These are phyloP conservation scores for Propithecus coquereli DNA, from an alignment of 2,113 vertebrate species.

Conservation along the genomic window DNA sequence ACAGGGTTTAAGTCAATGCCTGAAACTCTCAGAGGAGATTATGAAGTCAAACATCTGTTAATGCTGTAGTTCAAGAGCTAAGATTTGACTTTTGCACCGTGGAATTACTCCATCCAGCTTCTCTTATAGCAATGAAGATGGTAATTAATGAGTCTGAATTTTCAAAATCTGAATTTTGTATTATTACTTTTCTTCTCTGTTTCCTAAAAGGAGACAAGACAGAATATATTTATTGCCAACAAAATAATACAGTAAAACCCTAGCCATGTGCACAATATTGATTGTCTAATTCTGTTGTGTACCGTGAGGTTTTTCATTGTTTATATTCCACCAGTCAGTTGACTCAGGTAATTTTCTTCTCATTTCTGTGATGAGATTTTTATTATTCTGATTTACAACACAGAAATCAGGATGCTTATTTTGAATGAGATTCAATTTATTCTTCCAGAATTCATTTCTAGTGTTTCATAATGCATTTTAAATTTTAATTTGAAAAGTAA, in stretches of 20 bases:
- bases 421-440: conserved; percentile 49
- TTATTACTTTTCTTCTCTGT: not conserved
- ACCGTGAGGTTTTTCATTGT: not conserved
- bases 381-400: conserved; percentile 61
- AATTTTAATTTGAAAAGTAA: conserved; percentile 52
- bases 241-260: not conserved
- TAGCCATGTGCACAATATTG: not conserved
- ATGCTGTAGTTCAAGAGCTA: not conserved
- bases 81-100: not conserved
- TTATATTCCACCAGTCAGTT: conserved; percentile 25
- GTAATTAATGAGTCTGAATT: not conserved
- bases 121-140: not conserved
- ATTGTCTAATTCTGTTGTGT: not conserved
- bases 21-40: not conserved
- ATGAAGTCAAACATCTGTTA: not conserved
- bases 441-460: conserved; percentile 49
- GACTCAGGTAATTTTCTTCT: conserved; percentile 58
- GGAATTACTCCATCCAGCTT: not conserved
- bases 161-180: not conserved
- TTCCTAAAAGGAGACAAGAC: conserved; percentile 1
- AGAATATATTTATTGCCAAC: not conserved
- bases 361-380: conserved; percentile 42
- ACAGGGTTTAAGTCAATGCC: not conserved
- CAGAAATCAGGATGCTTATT: conserved; percentile 34
- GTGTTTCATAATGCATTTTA: conserved; percentile 44